Evolutionary conservation across 1,140 invertebrate genomes (phyloP).

Genomic region (Popillia japonica): DNA sequence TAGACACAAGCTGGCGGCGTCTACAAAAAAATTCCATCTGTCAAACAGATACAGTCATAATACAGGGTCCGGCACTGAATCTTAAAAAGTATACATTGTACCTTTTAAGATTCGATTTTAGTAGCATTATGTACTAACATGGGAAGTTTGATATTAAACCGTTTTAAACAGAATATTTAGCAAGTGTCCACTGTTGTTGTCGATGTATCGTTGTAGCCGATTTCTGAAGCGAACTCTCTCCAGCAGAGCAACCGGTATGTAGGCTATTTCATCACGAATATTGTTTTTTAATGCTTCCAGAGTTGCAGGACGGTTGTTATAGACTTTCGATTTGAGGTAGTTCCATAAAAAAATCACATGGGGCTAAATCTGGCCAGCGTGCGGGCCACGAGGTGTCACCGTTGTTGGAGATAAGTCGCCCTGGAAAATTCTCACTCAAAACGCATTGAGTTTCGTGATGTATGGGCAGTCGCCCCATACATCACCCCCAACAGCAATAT

Average conservation of each 20-base stretch:
- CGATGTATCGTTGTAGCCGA: constrained; percentile 10
- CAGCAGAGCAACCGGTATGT: constrained; percentile 40
- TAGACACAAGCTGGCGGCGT: no score
- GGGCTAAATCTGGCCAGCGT: constrained; percentile 49
- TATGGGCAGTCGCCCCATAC: no score
- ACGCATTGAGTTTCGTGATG: no score
- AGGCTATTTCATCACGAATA: constrained; percentile 39
- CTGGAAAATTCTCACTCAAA: no score
- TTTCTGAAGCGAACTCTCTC: not conserved
- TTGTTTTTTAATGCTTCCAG: constrained; percentile 41
- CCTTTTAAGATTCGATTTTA: not conserved
- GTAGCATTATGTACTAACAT: not conserved
- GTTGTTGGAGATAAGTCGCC: not conserved
- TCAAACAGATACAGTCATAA: no score
- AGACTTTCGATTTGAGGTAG: constrained; percentile 41
- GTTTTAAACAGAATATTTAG: not conserved
- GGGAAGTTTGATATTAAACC: not conserved
- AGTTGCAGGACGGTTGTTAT: constrained; percentile 37
- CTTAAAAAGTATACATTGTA: not conserved
- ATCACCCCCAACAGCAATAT: no score
- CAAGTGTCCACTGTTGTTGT: not conserved
- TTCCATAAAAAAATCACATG: constrained; percentile 36
- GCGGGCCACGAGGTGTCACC: constrained; percentile 54
- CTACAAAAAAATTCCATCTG: no score
- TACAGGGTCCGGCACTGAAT: not conserved